These are phyloP conservation scores for Chalcosyrphus nemorum DNA, from an alignment of 2,888 invertebrate species.

Conservation along the genomic window DNA sequence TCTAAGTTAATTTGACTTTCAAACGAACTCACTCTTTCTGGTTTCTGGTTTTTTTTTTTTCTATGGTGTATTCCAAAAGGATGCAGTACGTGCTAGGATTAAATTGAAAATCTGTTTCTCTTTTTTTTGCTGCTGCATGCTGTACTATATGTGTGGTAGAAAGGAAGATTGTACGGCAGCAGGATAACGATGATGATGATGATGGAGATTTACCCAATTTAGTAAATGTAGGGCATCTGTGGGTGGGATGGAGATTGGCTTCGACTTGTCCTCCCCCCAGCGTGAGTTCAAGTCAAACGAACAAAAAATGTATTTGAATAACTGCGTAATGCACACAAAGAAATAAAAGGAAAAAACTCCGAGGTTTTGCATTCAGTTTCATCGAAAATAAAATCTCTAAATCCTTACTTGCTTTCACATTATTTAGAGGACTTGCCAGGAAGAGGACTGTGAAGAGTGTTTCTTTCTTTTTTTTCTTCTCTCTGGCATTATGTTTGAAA, in stretches of 20 bases:
- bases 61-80: slow-evolving; percentile 45
- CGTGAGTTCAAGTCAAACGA: slow-evolving; percentile 43
- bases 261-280: slow-evolving; percentile 8
- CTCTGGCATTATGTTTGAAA: slow-evolving; percentile 19
- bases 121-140: slow-evolving; percentile 26
- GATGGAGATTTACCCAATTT: slow-evolving; percentile 64
- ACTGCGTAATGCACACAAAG: slow-evolving; percentile 68
- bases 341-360: slow-evolving; percentile 61
- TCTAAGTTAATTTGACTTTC: slow-evolving; percentile 72
- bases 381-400: slow-evolving; percentile 28
- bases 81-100: slow-evolving; percentile 71
- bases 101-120: slow-evolving; percentile 67
- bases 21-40: slow-evolving; percentile 45
- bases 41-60: slow-evolving; percentile 5
- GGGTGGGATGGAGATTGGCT: neutral
- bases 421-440: slow-evolving; percentile 43
- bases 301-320: slow-evolving; percentile 59
- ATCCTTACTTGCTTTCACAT: slow-evolving; percentile 54
- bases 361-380: slow-evolving; percentile 30
- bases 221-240: slow-evolving; percentile 64
- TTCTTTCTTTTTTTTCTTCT: neutral
- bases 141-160: neutral
- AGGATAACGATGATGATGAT: slow-evolving; percentile 16
- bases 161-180: too few species aligned
- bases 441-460: slow-evolving; percentile 25